phyloP scores from a whole-genome alignment of 2,888 invertebrate species.

The Chrysina gloriosa region DNA sequence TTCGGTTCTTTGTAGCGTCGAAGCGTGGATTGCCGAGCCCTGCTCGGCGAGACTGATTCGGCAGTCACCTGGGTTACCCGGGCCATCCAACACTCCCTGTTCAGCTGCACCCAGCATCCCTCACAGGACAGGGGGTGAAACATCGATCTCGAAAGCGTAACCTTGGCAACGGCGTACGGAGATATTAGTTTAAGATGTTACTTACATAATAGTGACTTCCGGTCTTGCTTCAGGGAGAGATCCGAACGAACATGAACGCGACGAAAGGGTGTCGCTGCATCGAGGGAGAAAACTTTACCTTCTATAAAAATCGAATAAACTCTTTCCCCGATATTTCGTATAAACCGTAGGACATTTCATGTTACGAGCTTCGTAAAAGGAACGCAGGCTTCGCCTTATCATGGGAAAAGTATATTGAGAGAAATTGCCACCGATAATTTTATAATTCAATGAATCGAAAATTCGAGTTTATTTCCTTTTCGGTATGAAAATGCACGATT shows the following conservation, averaged over 20 bases:
- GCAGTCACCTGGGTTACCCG: conserved; percentile 49
- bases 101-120: conserved; percentile 47
- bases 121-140: conserved; percentile 52
- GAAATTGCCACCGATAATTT: conserved; percentile 19
- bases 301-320: conserved; percentile 9
- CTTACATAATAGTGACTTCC: conserved; percentile 59
- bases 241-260: conserved; percentile 4
- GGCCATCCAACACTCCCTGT: conserved; percentile 45
- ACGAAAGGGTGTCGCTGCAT: not conserved
- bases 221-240: conserved; percentile 47
- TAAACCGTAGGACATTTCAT: conserved; percentile 16
- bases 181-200: conserved; percentile 61
- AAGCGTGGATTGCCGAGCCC: conserved; percentile 21
- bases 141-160: conserved; percentile 61
- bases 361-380: conserved; percentile 15
- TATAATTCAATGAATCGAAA: not conserved
- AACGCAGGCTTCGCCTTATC: not conserved
- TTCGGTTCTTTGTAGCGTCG: conserved; percentile 28
- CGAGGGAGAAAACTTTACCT: not conserved
- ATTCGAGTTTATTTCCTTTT: not conserved
- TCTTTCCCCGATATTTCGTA: conserved; percentile 7
- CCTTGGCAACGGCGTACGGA: conserved; percentile 60
- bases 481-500: not conserved
- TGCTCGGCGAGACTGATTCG: conserved; percentile 33
- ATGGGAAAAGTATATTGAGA: conserved; percentile 1